Percentiles rank a stretch among this genome's conserved stretches.
Conservation (phyloP, 2,113 vertebrate species). For the Oncorhynchus mykiss region DNA sequence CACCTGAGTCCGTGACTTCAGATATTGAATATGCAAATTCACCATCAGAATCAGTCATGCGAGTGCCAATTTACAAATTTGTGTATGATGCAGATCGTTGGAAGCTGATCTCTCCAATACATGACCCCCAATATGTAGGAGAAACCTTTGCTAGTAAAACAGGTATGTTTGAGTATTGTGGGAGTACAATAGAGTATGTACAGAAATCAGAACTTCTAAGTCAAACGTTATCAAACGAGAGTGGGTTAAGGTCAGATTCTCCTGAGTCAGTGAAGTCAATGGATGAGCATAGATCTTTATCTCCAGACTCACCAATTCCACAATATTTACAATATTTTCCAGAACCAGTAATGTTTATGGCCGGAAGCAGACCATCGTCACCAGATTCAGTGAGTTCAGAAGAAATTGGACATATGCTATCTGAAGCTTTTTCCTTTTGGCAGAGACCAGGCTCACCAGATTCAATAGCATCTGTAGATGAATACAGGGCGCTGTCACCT, state of each 20-base stretch:
- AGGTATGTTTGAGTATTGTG: slow-evolving; percentile 24
- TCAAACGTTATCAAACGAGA: slow-evolving; percentile 10
- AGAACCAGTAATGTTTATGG: not conserved
- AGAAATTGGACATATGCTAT: not conserved
- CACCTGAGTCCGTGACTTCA: slow-evolving; percentile 5
- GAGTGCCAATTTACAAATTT: not conserved
- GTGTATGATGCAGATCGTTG: slow-evolving; percentile 19
- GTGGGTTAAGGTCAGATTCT: slow-evolving; percentile 2
- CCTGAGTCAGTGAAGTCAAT: slow-evolving; percentile 18
- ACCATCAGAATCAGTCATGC: not conserved
- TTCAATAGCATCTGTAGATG: slow-evolving; percentile 16
- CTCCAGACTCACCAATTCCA: slow-evolving; percentile 41
- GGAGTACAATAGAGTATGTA: not conserved
- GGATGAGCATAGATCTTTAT: slow-evolving; percentile 22
- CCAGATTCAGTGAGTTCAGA: slow-evolving; percentile 16
- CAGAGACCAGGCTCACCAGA: slow-evolving; percentile 29
- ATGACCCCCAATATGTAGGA: slow-evolving; percentile 65
- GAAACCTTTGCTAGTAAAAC: slow-evolving; percentile 43
- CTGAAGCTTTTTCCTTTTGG: not conserved
- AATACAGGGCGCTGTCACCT: slow-evolving; percentile 28
- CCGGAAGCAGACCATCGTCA: slow-evolving; percentile 4
- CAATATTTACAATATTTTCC: slow-evolving; percentile 11
- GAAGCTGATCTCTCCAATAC: slow-evolving; percentile 62
- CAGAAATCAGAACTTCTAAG: not conserved
- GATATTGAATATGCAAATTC: slow-evolving; percentile 17